A percentile compares a stretch with the other conserved stretches of the same genome.
Evolutionary conservation across 2,113 vertebrate species (phyloP).

Genomic region (Galemys pyrenaicus): DNA sequence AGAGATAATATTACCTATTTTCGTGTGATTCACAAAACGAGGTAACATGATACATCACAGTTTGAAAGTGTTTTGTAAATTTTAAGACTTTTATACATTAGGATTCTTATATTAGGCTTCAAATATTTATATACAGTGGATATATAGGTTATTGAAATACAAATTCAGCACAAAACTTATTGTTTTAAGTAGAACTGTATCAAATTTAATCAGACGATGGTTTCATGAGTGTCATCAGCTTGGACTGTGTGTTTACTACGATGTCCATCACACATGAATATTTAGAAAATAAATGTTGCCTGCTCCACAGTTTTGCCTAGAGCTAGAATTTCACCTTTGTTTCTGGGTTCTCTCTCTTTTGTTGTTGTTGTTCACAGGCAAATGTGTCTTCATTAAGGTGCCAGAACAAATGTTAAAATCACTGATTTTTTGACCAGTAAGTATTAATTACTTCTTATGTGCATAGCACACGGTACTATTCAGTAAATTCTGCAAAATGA

Average conservation of each 20-base stretch:
- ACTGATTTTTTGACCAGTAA: conserved; percentile 14
- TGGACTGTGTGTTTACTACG: neutral
- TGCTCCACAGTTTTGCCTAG: neutral
- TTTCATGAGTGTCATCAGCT: neutral
- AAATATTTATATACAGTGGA: neutral
- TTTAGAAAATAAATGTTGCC: neutral
- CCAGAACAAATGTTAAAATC: conserved; percentile 23
- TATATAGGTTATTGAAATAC: neutral
- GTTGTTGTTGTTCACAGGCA: neutral
- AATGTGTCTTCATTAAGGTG: neutral
- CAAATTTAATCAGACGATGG: neutral
- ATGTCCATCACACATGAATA: neutral
- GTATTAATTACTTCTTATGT: neutral
- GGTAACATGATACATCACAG: conserved; percentile 58
- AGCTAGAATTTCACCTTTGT: neutral
- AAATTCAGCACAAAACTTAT: neutral
- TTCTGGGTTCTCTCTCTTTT: neutral
- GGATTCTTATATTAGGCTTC: neutral
- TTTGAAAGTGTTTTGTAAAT: neutral
- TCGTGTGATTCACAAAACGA: conserved; percentile 51
- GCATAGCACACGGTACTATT: neutral
- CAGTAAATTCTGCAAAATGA: conserved; percentile 57
- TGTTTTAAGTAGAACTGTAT: neutral
- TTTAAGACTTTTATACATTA: neutral
- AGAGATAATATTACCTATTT: conserved; percentile 69